Evolutionary conservation across 2,797 vertebrate genomes (phyloP), one percentile per base, ranked within the genome.

Genomic region (Cyclura pinguis): DNA sequence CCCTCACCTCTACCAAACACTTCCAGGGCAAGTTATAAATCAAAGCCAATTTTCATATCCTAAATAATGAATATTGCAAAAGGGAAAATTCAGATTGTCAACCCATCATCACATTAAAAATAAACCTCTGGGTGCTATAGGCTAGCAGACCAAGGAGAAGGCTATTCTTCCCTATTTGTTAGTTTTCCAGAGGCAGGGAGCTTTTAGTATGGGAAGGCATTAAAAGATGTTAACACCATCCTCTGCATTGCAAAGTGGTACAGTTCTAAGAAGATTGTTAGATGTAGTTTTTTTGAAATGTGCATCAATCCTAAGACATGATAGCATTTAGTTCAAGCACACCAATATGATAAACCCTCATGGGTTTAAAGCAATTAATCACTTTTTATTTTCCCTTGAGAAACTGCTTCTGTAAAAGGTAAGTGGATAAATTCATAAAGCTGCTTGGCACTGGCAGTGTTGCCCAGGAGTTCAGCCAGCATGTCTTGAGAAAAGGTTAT

Each of bases 391-490:
- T 96, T 97, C 8, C 92, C 97, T 91, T 95, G 96, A 0, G 95
- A 82, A 42, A 95, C 1, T 3, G 96, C 94, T 24, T 97, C 97
- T 16, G 84, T 27, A 0, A 97, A 97, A 9, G 96, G 95, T 76
- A 98, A 97, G 93, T 99, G 99, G 87, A 99, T 96, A 88, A 99
- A 99, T 81, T 99, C 98, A 2, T 98, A 97, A 4, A 99, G 97
- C 88, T 98, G 96, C 2, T 97, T 98, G 35, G 98, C 99, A 42
- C 96, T 98, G 67, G 94, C 96, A 0, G 95, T 52, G 29, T 98
- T 98, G 24, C 97, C 98, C 6, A 99, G 95, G 88, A 99, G 96
- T 85, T 97, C 93, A 0, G 96, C 69, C 3, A 99, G 97, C 88
- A 95, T 96, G 0, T 98, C 98, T 92, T 97, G 98, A 24, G 98